Evolutionary conservation across 2,888 invertebrate genomes (phyloP), one percentile per base, ranked within the genome.

Genomic region (Orthosia gracilis): DNA sequence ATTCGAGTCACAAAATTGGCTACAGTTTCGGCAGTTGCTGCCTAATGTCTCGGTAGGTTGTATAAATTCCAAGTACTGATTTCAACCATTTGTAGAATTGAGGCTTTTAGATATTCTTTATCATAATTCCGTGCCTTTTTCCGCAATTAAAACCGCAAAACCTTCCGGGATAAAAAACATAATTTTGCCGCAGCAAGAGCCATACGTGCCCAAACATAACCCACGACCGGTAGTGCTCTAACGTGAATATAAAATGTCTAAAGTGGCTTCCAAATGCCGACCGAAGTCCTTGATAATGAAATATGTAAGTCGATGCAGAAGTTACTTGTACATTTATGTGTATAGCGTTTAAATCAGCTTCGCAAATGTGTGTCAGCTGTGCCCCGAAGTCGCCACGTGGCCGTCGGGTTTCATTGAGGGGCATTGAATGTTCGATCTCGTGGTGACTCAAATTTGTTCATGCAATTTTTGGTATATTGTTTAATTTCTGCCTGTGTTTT

Each of bases 241-340:
- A 52, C 23, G 21, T 73, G 69, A 68, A 63, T 78, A 50, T 58
- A 74, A 21, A 69, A 80, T 76, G 59, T 54, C 45, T 55, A 61
- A 68, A 65, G 50, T 52, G 5, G 13, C n/a, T 52, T 26, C 13
- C 31, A 61, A 61, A 76, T 68, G 26, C 49, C 40, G 26, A 2
- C 26, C 64, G 18, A 68, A 68, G 70, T 71, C 76, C 76, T 80
- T 71, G 80, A 45, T 71, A 68, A 23, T 76, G 81, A 80, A 68
- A 59, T 26, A 54, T 67, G 76, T 67, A 18, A 80, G 76, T 80
- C 45, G 63, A 64, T 67, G 64, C 57, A 64, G 45, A 54, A 54
- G 18, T 73, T 26, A 26, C 47, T 62, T 61, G 59, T 72, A 21
- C 23, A 18, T 52, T 26, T 55, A 23, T 61, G 47, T 78, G 73